phyloP scores from a whole-genome alignment of 2,797 vertebrate genomes.

The Muraenolepis orangiensis region DNA sequence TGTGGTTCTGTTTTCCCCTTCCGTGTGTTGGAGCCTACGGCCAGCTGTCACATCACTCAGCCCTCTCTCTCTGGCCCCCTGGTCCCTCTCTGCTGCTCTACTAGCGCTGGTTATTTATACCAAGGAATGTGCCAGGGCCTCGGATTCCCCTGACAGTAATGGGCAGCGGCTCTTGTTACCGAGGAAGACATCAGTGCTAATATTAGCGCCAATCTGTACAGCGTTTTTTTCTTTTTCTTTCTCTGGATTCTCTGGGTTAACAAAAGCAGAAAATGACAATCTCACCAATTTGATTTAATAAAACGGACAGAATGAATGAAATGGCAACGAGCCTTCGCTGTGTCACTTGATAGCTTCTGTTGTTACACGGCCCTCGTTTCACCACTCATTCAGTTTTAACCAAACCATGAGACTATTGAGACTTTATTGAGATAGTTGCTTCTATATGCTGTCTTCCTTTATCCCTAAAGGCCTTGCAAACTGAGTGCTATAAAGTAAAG shows the following conservation, averaged over 20 bases:
- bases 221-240: slow-evolving; percentile 41
- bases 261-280: background rate
- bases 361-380: background rate
- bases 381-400: background rate
- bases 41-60: slow-evolving; percentile 78
- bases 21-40: slow-evolving; percentile 24
- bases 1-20: slow-evolving; percentile 37
- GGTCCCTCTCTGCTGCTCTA: slow-evolving; percentile 26
- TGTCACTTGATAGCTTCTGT: background rate
- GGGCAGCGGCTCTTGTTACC: slow-evolving; percentile 75
- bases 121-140: slow-evolving; percentile 79
- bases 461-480: background rate
- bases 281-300: background rate
- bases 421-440: background rate
- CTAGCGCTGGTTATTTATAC: slow-evolving; percentile 77
- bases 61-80: background rate
- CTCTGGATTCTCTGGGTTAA: slow-evolving; percentile 13
- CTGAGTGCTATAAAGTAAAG: background rate
- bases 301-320: background rate
- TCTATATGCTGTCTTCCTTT: background rate
- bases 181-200: slow-evolving; percentile 79
- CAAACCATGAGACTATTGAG: too few relatives aligned
- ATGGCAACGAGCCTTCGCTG: background rate
- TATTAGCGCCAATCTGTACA: slow-evolving; percentile 59
- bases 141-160: slow-evolving; percentile 79